These are phyloP conservation scores for Deroptyus accipitrinus DNA, from an alignment of 2,113 vertebrate genomes.

Conservation along the genomic window DNA sequence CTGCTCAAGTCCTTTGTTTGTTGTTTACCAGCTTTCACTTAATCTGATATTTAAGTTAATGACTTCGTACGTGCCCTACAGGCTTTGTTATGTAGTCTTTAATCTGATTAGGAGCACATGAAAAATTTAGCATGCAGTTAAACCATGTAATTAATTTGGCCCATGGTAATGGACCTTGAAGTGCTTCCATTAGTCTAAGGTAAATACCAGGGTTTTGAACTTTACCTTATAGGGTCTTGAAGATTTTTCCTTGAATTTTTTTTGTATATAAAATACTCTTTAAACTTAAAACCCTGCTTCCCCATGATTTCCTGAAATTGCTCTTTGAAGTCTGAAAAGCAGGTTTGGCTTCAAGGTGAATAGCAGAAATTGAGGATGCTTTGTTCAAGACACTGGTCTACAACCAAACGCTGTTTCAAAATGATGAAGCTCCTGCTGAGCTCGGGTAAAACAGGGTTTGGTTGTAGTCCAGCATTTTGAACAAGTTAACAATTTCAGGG, in stretches of 20 bases:
- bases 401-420: neutral
- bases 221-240: neutral
- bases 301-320: neutral
- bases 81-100: neutral
- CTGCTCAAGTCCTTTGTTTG: neutral
- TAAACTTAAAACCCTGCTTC: neutral
- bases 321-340: neutral
- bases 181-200: neutral
- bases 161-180: neutral
- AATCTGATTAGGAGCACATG: neutral
- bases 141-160: conserved; percentile 2
- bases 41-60: neutral
- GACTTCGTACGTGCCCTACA: neutral
- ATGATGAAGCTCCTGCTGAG: neutral
- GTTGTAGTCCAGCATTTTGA: neutral
- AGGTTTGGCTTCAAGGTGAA: neutral
- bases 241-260: neutral
- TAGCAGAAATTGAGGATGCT: neutral
- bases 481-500: neutral
- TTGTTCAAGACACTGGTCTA: neutral
- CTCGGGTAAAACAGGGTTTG: neutral
- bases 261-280: neutral
- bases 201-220: neutral
- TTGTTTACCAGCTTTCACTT: neutral
- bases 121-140: neutral